A percentile compares a stretch with the other conserved stretches of the same genome.
Evolutionary conservation across 2,888 invertebrate species (phyloP).

Genomic region (Exephanes ischioxanthus): DNA sequence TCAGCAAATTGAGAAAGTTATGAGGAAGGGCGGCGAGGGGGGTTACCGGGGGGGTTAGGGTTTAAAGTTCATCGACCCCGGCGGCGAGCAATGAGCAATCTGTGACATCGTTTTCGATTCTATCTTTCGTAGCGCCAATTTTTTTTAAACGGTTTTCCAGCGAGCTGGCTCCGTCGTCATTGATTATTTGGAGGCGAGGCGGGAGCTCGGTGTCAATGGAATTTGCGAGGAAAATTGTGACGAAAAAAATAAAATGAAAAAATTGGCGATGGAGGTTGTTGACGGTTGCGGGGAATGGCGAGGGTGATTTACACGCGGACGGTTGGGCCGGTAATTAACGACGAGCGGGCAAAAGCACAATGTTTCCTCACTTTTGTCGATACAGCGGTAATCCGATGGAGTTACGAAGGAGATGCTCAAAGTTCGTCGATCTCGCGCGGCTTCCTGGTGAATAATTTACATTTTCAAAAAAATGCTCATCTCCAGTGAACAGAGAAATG

Average conservation of each 20-base stretch:
- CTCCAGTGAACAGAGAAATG: neutral
- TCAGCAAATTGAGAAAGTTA: slow-evolving; percentile 47
- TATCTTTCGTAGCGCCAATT: neutral
- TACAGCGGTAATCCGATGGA: neutral
- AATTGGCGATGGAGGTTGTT: neutral
- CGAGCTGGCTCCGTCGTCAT: neutral
- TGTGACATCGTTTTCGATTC: neutral
- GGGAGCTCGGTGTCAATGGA: too few species aligned
- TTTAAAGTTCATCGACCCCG: slow-evolving; percentile 12
- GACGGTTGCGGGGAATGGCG: neutral
- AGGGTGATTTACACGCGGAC: neutral
- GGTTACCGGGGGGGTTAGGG: neutral
- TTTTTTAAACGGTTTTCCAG: neutral
- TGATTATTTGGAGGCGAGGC: neutral
- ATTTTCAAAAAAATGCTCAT: neutral
- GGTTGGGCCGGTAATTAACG: neutral
- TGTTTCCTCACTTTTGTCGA: neutral
- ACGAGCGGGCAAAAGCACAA: neutral
- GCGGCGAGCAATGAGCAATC: neutral
- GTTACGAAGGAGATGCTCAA: neutral
- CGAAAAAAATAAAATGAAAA: neutral
- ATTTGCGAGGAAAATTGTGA: neutral
- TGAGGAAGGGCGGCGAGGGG: neutral
- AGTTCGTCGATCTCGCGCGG: neutral
- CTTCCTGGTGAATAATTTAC: neutral